These are phyloP conservation scores for Hemicordylus capensis DNA, from an alignment of 2,113 vertebrate species.

Conservation along the genomic window DNA sequence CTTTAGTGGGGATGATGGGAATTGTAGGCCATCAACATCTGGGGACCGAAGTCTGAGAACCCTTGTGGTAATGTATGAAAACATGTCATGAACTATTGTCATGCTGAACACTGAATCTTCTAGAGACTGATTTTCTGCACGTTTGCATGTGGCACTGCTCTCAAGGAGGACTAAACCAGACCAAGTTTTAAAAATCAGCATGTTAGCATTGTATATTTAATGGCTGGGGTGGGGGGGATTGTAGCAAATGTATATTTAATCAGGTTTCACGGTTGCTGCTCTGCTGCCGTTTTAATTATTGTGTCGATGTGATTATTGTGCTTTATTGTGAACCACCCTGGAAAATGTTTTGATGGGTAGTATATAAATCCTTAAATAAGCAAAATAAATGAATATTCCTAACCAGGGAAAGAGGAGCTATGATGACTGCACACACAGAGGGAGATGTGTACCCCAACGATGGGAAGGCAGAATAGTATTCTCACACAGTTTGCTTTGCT, in stretches of 20 bases:
- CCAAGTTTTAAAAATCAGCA: conserved; percentile 16
- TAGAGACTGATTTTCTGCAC: background rate
- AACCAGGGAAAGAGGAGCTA: background rate
- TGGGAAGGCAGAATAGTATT: background rate
- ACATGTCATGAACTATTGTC: background rate
- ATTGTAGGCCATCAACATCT: too few relatives aligned
- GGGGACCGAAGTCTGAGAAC: too few relatives aligned
- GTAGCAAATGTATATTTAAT: background rate
- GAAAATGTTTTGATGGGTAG: too few relatives aligned
- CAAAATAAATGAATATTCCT: background rate
- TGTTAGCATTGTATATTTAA: background rate
- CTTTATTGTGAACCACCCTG: too few relatives aligned
- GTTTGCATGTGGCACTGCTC: conserved; percentile 11
- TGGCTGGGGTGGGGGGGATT: background rate
- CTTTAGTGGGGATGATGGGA: too few relatives aligned
- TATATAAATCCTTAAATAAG: background rate
- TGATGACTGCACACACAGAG: background rate
- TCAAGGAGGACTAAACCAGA: background rate
- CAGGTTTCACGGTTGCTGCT: too few relatives aligned
- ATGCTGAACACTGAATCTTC: background rate
- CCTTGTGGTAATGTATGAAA: too few relatives aligned
- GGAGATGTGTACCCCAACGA: background rate
- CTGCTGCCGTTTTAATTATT: too few relatives aligned
- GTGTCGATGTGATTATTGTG: too few relatives aligned
- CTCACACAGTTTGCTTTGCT: background rate